phyloP scores from a whole-genome alignment of 2,113 vertebrate species.

The Pampusana beccarii region DNA sequence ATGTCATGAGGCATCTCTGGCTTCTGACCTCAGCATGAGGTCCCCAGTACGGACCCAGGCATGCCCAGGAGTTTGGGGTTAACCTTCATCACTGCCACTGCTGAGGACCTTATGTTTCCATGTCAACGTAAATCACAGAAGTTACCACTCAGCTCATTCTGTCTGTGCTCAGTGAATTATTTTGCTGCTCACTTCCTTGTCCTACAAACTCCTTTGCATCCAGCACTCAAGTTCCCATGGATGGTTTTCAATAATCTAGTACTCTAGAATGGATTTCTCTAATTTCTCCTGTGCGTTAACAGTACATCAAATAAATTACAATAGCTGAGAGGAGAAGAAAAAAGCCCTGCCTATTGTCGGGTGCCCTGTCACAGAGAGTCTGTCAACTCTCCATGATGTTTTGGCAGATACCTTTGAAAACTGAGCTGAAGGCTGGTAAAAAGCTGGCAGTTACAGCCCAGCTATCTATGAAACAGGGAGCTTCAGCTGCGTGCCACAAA shows the following conservation, averaged over 20 bases:
- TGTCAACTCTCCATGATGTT: conserved; percentile 22
- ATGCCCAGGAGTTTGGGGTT: not conserved
- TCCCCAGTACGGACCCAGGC: not conserved
- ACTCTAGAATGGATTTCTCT: not conserved
- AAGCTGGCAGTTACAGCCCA: conserved; percentile 20
- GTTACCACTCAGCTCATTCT: rapidly evolving
- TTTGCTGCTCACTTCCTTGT: not conserved
- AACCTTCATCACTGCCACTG: not conserved
- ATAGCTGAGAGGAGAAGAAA: not conserved
- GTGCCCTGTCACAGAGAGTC: conserved; percentile 18
- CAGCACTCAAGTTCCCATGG: not conserved
- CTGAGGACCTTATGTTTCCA: not conserved
- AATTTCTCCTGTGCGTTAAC: not conserved
- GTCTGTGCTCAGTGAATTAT: not conserved
- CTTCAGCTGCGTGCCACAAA: not conserved
- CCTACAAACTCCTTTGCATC: not conserved
- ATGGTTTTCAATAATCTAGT: not conserved
- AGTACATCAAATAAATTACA: not conserved
- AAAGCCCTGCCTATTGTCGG: not conserved
- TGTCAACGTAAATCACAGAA: not conserved
- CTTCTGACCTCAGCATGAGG: not conserved
- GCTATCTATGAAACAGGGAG: not conserved
- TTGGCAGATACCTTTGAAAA: conserved; percentile 42
- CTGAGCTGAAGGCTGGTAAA: not conserved
- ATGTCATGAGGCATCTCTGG: not conserved